Conservation (phyloP, 2,888 invertebrate genomes). For the Palloptera scutellata region DNA sequence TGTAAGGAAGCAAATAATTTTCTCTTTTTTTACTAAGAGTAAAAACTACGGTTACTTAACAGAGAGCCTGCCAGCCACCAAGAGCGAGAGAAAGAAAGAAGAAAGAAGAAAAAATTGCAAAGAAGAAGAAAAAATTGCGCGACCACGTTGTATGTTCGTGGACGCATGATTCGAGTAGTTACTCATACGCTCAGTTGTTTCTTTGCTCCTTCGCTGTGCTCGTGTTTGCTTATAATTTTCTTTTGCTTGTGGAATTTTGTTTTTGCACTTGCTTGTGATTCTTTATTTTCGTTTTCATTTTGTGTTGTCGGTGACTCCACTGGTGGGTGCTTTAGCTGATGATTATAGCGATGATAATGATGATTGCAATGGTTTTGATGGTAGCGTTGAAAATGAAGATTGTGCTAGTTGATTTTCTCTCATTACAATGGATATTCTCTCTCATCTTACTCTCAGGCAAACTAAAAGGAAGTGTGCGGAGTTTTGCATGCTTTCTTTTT, state of each 20-base stretch:
- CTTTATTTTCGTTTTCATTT: background rate
- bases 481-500: background rate
- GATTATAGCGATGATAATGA: conserved; percentile 64
- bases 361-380: conserved; percentile 63
- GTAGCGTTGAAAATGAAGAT: conserved; percentile 59
- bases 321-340: conserved; percentile 63
- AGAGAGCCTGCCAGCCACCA: conserved; percentile 7
- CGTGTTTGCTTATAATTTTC: background rate
- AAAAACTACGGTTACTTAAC: conserved; percentile 15
- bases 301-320: conserved; percentile 47
- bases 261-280: conserved; percentile 7
- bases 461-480: too few species aligned
- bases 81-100: conserved; percentile 14
- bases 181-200: too few species aligned
- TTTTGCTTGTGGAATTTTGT: background rate
- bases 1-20: conserved; percentile 10
- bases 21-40: conserved; percentile 33
- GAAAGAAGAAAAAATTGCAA: conserved; percentile 36
- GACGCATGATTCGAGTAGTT: conserved; percentile 11
- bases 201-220: conserved; percentile 12
- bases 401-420: conserved; percentile 50
- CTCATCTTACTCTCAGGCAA: conserved; percentile 5
- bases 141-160: conserved; percentile 35
- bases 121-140: conserved; percentile 30
- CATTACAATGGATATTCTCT: background rate